phyloP scores from a whole-genome alignment of 2,797 vertebrate genomes.

The Myiotriccus ornatus region DNA sequence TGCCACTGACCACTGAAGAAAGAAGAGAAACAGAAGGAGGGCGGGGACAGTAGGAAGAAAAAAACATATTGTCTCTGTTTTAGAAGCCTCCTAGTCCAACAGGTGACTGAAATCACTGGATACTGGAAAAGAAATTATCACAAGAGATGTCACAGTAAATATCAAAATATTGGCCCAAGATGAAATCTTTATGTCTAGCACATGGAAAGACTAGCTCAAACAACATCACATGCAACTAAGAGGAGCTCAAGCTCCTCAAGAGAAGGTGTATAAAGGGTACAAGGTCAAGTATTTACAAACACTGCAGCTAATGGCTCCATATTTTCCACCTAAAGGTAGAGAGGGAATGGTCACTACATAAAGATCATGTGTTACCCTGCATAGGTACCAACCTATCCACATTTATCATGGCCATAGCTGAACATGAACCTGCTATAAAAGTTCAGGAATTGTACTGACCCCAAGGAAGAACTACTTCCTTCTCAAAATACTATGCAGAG shows the following conservation, averaged over 20 bases:
- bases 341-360: not conserved
- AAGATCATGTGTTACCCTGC: not conserved
- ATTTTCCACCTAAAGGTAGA: not conserved
- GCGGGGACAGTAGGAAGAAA: no score
- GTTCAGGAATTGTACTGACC: not conserved
- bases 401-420: not conserved
- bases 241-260: not conserved
- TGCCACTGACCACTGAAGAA: not conserved
- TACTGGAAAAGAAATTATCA: not conserved
- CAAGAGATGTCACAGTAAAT: not conserved
- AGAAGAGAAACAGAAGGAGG: not conserved
- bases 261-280: not conserved
- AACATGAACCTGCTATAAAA: not conserved
- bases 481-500: not conserved
- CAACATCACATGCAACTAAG: not conserved
- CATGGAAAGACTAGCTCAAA: not conserved
- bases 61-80: not conserved
- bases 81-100: not conserved
- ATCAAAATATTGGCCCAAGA: not conserved
- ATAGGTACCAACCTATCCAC: not conserved
- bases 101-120: not conserved
- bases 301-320: not conserved
- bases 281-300: not conserved
- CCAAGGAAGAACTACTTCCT: not conserved
- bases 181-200: not conserved